Evolutionary conservation across 1,140 invertebrate genomes (phyloP).

Genomic region (Notospermus geniculatus): DNA sequence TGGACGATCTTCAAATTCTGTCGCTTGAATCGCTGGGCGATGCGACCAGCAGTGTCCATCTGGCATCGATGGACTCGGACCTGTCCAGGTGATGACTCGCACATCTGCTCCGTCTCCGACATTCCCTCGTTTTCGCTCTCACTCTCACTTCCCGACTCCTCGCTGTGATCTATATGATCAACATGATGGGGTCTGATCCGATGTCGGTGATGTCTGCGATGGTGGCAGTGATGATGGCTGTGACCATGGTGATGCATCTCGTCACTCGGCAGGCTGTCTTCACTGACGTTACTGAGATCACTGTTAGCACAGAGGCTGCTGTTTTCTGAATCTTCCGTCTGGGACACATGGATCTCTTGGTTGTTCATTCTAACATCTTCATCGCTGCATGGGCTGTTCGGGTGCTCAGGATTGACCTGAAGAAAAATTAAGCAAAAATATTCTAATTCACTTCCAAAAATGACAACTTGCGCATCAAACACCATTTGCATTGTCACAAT

Average conservation of each 20-base stretch:
- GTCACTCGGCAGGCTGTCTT: slow-evolving; percentile 9
- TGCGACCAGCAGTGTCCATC: too few relatives aligned
- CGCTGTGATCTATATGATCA: background rate
- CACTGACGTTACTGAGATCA: slow-evolving; percentile 13
- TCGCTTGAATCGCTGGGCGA: too few relatives aligned
- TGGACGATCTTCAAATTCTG: too few relatives aligned
- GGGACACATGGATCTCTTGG: background rate
- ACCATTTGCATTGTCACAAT: too few relatives aligned
- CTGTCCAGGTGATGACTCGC: too few relatives aligned
- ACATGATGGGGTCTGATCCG: background rate
- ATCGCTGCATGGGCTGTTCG: slow-evolving; percentile 1
- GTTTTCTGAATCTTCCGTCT: slow-evolving; percentile 10
- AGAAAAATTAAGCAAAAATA: background rate
- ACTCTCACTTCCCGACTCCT: background rate
- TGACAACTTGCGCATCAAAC: too few relatives aligned
- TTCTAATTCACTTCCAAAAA: too few relatives aligned
- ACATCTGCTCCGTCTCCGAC: background rate
- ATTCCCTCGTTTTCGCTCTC: background rate
- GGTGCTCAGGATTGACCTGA: background rate
- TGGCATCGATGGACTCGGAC: too few relatives aligned
- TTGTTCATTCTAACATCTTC: slow-evolving; percentile 4
- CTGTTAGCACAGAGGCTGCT: slow-evolving; percentile 10
- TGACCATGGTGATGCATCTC: background rate
- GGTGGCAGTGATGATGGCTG: background rate
- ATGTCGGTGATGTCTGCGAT: background rate